Base-by-base conservation (phyloP, 2,797 vertebrate genomes). In the Hozukius guyotensis region DNA sequence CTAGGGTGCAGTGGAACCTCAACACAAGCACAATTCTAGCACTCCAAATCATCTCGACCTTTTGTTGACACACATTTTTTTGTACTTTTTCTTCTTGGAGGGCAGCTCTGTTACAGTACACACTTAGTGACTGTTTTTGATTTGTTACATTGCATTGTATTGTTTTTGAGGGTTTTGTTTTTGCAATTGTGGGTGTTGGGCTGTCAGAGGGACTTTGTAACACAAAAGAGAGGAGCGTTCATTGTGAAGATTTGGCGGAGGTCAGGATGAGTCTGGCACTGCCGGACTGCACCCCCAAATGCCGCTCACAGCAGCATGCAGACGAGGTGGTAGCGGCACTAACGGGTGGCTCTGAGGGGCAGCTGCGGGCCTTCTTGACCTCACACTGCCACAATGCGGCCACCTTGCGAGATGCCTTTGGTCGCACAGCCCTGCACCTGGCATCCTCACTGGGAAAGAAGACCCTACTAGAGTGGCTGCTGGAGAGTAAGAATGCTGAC, bases 361-460 rank as follows among this genome's bases (percentile, higher is more conserved):
- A 96, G 82, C 97, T 99, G 66, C 96, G 96, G 82, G 96, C 95
- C 4, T 99, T 98, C 86, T 95, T 99, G 59, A 96, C 95, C 31
- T 95, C 94, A 75, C 94, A 98, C 80, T 99, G 99, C 94, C 95
- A 97, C 92, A 99, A 99, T 82, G 97, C 96, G 34, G 91, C 96
- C 82, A 97, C 96, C 25, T 85, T 98, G 92, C 96, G 95, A 78
- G 98, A 99, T 87, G 91, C 87, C 56, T 98, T 97, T 74, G 99
- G 99, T 22, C 97, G 99, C 92, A 98, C 97, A 0, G 97, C 96
- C 72, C 95, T 98, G 77, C 99, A 99, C 88, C 92, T 99, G 56
- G 96, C 96, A 29, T 97, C 98, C 0, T 99, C 98, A 4, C 93
- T 97, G 88, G 99, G 99, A 59, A 98, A 98, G 90, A 97, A 96